Evolutionary conservation across 2,797 vertebrate species (phyloP), one percentile per base, ranked within the genome.

Genomic region (Coracias cyanogaster): DNA sequence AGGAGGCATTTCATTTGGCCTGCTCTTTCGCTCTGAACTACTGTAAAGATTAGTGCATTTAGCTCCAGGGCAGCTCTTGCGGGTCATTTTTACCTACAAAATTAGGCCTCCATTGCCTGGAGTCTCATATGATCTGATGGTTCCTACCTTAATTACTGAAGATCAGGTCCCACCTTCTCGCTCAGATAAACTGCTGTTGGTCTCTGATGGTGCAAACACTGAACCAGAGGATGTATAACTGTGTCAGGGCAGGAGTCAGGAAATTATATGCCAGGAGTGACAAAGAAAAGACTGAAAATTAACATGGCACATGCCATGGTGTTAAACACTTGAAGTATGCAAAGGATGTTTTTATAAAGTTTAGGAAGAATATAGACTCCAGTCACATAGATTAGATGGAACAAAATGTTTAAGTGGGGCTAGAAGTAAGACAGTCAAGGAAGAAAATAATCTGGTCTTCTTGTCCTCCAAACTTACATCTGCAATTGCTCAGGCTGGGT

Each of bases 181-280:
- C 64, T 86, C 0, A 0, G n/a, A 20, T 86, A 66, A 81, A 66
- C 5, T 29, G 80, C 66, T 86, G 15, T 8, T 52, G 77, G 51
- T 81, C 67, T 89, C 71, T 67, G 74, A 67, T 13, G 84, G 71
- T 22, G 31, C 74, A 88, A 78, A 60, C 43, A 76, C 45, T 84
- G 76, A 81, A 93, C 22, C 6, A 92, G 94, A 94, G 96, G 95
- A 74, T 89, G 96, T 93, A 55, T 41, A 74, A 84, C 86, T 94
- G 73, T 77, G 87, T 84, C 87, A 81, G 72, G 76, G 88, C 51
- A 96, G 91, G 70, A 89, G n/a, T 24, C 21, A 14, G 87, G 90
- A 94, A 93, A 93, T 70, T 6, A 79, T 96, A 92, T 97, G 64
- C 80, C 82, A 94, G 22, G 51, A 94, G 39, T 29, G 62, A 66